These are phyloP conservation scores for Perizoma affinitatum DNA, from an alignment of 2,888 invertebrate species.

Conservation along the genomic window DNA sequence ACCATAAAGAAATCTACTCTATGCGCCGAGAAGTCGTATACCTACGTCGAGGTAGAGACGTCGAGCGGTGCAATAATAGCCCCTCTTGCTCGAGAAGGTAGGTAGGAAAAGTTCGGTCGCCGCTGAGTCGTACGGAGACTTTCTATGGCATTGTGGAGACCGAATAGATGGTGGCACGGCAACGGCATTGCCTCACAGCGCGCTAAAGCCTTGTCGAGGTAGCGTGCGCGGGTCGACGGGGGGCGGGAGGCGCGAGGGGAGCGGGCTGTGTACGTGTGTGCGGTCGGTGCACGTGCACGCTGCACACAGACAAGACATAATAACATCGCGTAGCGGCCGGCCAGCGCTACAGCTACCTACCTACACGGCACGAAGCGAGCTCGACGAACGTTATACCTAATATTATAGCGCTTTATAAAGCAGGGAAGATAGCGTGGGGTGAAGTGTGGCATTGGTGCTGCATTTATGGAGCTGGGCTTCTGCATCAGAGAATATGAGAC, in stretches of 20 bases:
- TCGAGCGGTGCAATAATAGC: conserved; percentile 59
- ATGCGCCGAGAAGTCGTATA: conserved; percentile 52
- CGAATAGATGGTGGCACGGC: conserved; percentile 79
- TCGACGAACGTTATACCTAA: conserved; percentile 52
- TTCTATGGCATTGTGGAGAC: conserved; percentile 83
- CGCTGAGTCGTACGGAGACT: conserved; percentile 78
- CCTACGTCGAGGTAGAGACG: conserved; percentile 44
- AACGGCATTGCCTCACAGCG: conserved; percentile 80
- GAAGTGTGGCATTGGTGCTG: conserved; percentile 44
- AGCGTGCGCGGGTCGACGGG: conserved; percentile 54
- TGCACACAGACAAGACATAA: conserved; percentile 65
- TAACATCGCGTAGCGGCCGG: conserved; percentile 74
- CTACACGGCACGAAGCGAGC: conserved; percentile 60
- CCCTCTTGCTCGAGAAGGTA: conserved; percentile 69
- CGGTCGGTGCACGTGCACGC: conserved; percentile 51
- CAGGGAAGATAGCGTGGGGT: conserved; percentile 72
- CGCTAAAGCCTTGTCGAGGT: conserved; percentile 72
- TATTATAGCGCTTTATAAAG: conserved; percentile 67
- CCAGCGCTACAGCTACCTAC: conserved; percentile 74
- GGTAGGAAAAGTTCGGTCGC: conserved; percentile 80
- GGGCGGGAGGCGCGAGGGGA: conserved; percentile 45
- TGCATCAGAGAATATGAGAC: conserved; percentile 42
- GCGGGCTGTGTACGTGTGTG: conserved; percentile 50
- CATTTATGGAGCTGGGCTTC: conserved; percentile 57
- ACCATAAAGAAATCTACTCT: conserved; percentile 65